Percentiles rank a stretch among this genome's conserved stretches.
Conservation (phyloP, 1,140 invertebrate genomes). For the Pogonus chalceus region DNA sequence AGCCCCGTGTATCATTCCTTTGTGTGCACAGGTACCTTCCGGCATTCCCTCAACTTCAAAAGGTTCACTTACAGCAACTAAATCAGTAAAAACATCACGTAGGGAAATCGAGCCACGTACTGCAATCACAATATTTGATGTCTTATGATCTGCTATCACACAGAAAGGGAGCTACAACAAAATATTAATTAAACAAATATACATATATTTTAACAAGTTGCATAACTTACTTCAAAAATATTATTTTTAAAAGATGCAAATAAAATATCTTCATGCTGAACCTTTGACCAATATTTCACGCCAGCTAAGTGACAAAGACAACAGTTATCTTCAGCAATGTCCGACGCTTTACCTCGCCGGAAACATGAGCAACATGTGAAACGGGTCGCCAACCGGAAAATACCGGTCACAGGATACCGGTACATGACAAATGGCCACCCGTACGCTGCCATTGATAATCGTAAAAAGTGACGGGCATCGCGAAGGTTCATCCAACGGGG, state of each 20-base stretch:
- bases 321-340: conserved; percentile 78
- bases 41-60: conserved; percentile 66
- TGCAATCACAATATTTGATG: conserved; percentile 68
- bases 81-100: conserved; percentile 81
- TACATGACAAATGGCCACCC: conserved; percentile 85
- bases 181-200: conserved; percentile 16
- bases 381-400: conserved; percentile 59
- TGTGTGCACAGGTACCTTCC: conserved; percentile 66
- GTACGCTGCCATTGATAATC: conserved; percentile 73
- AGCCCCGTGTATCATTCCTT: conserved; percentile 78
- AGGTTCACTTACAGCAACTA: conserved; percentile 67
- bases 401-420: conserved; percentile 58
- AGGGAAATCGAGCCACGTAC: conserved; percentile 81
- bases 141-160: conserved; percentile 74
- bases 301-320: conserved; percentile 81
- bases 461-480: conserved; percentile 63
- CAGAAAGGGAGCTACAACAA: conserved; percentile 70
- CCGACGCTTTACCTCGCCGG: conserved; percentile 50
- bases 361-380: conserved; percentile 64
- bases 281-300: conserved; percentile 62
- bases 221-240: conserved; percentile 59
- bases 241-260: conserved; percentile 82
- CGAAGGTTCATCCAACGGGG: conserved; percentile 73
- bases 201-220: conserved; percentile 6
- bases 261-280: conserved; percentile 68